Evolutionary conservation across 2,888 invertebrate species (phyloP), one percentile per base, ranked within the genome.

Genomic region (Thyatira batis): DNA sequence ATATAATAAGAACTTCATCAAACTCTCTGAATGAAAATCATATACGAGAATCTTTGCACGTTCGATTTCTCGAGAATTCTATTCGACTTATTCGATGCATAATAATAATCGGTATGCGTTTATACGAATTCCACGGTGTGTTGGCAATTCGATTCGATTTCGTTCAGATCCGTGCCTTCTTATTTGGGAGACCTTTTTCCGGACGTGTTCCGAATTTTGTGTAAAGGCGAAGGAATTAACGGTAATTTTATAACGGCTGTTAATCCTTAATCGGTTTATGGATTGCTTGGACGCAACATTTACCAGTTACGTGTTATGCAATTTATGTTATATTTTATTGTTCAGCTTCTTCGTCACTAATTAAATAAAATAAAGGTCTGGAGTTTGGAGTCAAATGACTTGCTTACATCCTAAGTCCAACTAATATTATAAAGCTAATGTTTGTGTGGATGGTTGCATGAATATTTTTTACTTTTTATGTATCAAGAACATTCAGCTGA

Each of bases 71-170:
- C 52, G 54, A 61, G 57, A 54, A 53, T 60, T 59, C 64, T 63
- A 74, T 75, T 73, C 72, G 65, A 70, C 71, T 61, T 63, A 81
- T 78, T 80, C 77, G 76, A 76, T 81, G 82, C 82, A 84, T 82
- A 84, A 77, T 82, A 79, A 78, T 80, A 81, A 79, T 79, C 76
- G 82, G 82, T 77, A 83, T 82, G 81, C 84, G 82, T 77, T 84
- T 82, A 85, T 84, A 83, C 76, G 81, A 80, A 80, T 83, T 78
- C 78, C 76, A 55, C 49, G 63, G 67, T 66, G 69, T 76, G 66
- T 71, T 68, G 68, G 71, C 66, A 53, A 67, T 71, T 73, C 73
- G 61, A 73, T 71, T 74, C 68, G 69, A 73, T 76, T 76, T 71
- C 65, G 61, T 39, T 39, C 57, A 58, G 49, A 64, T 64, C 63